Evolutionary conservation across 2,113 vertebrate species (phyloP).

Genomic region (Protobothrops mucrosquamatus): DNA sequence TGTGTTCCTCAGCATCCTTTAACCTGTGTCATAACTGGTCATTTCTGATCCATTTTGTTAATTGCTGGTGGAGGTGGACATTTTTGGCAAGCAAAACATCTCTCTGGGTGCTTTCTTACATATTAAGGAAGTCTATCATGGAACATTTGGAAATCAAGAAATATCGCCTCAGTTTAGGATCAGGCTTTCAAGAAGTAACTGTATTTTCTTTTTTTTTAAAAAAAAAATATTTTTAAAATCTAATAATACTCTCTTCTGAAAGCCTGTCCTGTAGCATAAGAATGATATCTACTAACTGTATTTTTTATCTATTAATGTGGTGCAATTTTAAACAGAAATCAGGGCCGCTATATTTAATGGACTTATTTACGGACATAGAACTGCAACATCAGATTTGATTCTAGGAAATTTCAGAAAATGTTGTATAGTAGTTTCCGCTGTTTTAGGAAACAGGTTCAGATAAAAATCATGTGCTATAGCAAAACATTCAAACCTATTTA

Average conservation of each 20-base stretch:
- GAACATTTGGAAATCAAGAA: not conserved
- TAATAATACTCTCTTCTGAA: not conserved
- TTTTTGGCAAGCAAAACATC: not conserved
- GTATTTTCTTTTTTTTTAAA: not conserved
- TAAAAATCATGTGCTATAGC: not conserved
- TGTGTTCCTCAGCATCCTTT: not conserved
- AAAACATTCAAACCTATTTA: not conserved
- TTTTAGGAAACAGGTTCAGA: not conserved
- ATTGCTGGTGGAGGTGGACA: rapidly evolving
- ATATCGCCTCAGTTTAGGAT: not conserved
- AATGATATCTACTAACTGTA: not conserved
- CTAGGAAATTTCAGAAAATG: not conserved
- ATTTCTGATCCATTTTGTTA: slow-evolving; percentile 14
- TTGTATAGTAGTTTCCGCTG: not conserved
- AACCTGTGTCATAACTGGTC: not conserved
- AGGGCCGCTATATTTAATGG: not conserved
- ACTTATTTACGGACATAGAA: not conserved
- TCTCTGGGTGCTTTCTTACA: not conserved
- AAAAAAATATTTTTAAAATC: not conserved
- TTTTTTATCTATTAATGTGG: not conserved
- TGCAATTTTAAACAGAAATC: not conserved
- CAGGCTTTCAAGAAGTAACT: not conserved
- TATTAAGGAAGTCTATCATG: not conserved
- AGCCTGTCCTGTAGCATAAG: not conserved
- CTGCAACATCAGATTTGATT: not conserved